Evolutionary conservation across 37 sponge, comb jelly and placozoan genomes (phyloP), one percentile per base, ranked within the genome.

Genomic region (Theonella swinhoei): DNA sequence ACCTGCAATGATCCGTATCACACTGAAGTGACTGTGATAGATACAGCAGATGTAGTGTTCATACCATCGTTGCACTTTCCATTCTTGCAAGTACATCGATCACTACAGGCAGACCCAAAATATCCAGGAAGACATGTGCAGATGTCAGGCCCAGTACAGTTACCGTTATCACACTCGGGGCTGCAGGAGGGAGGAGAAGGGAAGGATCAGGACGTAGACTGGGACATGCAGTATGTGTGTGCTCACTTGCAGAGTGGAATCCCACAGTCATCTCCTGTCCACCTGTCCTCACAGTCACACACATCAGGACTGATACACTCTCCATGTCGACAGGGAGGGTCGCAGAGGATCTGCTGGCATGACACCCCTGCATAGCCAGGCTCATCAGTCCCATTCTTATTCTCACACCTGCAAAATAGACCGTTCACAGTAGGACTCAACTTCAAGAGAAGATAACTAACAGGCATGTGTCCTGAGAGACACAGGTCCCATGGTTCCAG

Each of bases 321-420:
- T 58, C 84, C 84, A 28, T 88, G 75, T 62, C 82, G 80, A 62
- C 88, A 88, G 70, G 80, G 81, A 38, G 88, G 88, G 61, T 81
- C 65, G 42, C 88, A 88, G 72, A 88, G 83, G 31, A 81, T 71
- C 70, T 88, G 80, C 33, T 80, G 75, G 42, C 88, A 88, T 37
- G 74, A 62, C 62, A 30, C 64, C n/a, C 80, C 64, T 4, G 81
- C 88, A 88, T 88, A 88, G 14, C 82, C 88, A 32, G 67, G 59
- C 59, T 88, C 84, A 23, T 64, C 39, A 24, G 76, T 42, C 43
- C 63, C 63, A 20, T 29, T 36, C 69, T 84, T 84, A n/a, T 36
- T 65, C 35, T 76, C 59, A 66, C 86, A 79, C 1, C 26, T 74
- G 43, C 8, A 67, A 67, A 7, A 67, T 5, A 67, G 68, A 47